Percentiles rank a stretch among this genome's conserved stretches.
Conservation (phyloP, 53 echinoderm and acorn worm species). For the Temnopleurus reevesii region DNA sequence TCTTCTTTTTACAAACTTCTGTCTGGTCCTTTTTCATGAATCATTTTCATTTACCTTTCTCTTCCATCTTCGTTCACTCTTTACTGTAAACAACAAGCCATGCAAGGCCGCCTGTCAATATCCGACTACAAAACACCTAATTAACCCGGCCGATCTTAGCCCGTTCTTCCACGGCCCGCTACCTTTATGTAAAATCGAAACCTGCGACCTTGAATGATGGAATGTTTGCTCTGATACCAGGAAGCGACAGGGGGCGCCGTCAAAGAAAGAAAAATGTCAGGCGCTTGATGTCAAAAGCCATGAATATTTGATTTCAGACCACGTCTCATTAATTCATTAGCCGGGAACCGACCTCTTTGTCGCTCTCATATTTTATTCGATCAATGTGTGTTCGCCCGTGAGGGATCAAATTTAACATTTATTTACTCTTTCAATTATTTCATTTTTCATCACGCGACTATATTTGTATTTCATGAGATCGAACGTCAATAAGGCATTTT, state of each 20-base stretch:
- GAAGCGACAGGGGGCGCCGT: neutral
- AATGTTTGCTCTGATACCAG: neutral
- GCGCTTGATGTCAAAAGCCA: slow-evolving; percentile 6
- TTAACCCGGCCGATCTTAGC: neutral
- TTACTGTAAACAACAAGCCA: slow-evolving; percentile 17
- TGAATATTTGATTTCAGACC: slow-evolving; percentile 32
- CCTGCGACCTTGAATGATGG: neutral
- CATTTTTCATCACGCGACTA: neutral
- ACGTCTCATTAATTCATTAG: slow-evolving; percentile 29
- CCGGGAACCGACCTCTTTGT: neutral
- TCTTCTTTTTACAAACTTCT: neutral
- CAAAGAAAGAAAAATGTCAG: slow-evolving; percentile 11
- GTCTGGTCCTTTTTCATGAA: neutral
- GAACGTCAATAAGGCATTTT: neutral
- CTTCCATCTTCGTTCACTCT: too few relatives aligned
- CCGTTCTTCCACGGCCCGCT: neutral
- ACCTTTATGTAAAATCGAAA: slow-evolving; percentile 9
- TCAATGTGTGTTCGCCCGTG: neutral
- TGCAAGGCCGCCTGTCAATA: neutral
- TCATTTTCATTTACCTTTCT: neutral
- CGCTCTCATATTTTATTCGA: neutral
- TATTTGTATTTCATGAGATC: neutral
- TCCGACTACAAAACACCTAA: slow-evolving; percentile 1
- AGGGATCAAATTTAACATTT: neutral
- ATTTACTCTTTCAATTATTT: slow-evolving; percentile 7